A percentile compares a stretch with the other conserved stretches of the same genome.
phyloP scores from a whole-genome alignment of 2,888 invertebrate genomes.

The Germaria angustata region DNA sequence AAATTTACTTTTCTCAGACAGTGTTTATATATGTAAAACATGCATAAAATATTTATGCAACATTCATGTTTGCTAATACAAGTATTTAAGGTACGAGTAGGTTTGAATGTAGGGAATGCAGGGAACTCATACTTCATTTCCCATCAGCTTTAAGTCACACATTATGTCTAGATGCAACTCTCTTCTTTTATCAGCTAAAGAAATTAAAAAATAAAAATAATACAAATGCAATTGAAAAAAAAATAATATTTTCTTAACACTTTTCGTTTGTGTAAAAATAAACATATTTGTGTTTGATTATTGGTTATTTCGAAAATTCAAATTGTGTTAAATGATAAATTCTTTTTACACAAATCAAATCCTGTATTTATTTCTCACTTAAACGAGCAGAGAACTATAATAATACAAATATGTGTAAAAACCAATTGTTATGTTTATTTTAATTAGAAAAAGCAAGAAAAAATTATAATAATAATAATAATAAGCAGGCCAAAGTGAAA shows the following conservation, averaged over 20 bases:
- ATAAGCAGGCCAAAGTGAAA: slow-evolving; percentile 23
- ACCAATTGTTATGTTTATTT: slow-evolving; percentile 44
- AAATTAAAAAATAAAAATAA: too few species aligned
- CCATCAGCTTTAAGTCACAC: slow-evolving; percentile 31
- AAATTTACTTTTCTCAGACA: not conserved
- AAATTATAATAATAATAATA: not conserved
- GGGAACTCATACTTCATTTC: slow-evolving; percentile 14
- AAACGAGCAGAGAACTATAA: not conserved
- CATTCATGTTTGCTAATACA: slow-evolving; percentile 12
- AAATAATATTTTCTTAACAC: slow-evolving; percentile 60
- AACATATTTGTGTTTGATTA: slow-evolving; percentile 25
- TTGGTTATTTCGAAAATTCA: slow-evolving; percentile 2
- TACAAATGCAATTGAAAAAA: too few species aligned
- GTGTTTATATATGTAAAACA: not conserved
- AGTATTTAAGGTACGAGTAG: slow-evolving; percentile 16
- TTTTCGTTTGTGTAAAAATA: slow-evolving; percentile 17
- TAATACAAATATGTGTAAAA: not conserved
- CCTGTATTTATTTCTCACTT: not conserved
- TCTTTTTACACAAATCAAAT: slow-evolving; percentile 64
- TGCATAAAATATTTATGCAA: not conserved
- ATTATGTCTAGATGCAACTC: slow-evolving; percentile 8
- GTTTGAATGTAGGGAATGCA: too few species aligned
- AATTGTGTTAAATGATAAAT: slow-evolving; percentile 65
- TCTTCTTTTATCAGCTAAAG: not conserved
- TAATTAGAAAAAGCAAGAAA: slow-evolving; percentile 8